phyloP scores from a whole-genome alignment of 2,113 vertebrate species.

The Asarcornis scutulata region DNA sequence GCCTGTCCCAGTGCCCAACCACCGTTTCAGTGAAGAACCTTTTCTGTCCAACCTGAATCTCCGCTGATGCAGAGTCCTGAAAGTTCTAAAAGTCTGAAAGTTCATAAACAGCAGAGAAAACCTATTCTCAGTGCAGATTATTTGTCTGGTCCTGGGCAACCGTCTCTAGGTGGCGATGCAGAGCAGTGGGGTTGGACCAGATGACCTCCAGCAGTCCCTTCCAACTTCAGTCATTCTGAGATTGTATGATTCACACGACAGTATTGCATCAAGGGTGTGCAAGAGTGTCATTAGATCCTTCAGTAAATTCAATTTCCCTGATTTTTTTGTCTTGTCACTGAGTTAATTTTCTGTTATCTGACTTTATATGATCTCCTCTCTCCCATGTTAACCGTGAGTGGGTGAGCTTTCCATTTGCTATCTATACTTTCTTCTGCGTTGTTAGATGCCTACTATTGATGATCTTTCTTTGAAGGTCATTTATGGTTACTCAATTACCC shows the following conservation, averaged over 20 bases:
- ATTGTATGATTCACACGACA: not conserved
- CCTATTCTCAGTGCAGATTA: not conserved
- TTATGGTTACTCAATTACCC: not conserved
- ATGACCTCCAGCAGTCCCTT: not conserved
- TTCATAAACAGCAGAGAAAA: not conserved
- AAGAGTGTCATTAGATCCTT: not conserved
- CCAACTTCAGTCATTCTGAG: not conserved
- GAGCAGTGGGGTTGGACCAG: not conserved
- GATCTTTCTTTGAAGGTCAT: not conserved
- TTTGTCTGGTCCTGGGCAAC: not conserved
- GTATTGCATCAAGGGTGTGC: not conserved
- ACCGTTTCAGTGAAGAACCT: not conserved
- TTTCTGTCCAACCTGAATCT: not conserved
- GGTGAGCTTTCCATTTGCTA: not conserved
- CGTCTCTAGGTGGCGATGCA: not conserved
- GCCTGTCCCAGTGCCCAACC: not conserved
- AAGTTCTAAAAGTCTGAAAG: not conserved
- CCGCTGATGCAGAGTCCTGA: not conserved
- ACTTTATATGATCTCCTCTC: not conserved
- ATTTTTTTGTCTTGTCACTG: not conserved
- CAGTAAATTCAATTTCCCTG: not conserved
- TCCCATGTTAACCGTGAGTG: not conserved
- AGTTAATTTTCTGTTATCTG: not conserved
- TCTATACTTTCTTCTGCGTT: not conserved
- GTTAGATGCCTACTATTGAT: accelerated